Base-by-base conservation (phyloP, 2,797 vertebrate species). In the Ispidina picta region DNA sequence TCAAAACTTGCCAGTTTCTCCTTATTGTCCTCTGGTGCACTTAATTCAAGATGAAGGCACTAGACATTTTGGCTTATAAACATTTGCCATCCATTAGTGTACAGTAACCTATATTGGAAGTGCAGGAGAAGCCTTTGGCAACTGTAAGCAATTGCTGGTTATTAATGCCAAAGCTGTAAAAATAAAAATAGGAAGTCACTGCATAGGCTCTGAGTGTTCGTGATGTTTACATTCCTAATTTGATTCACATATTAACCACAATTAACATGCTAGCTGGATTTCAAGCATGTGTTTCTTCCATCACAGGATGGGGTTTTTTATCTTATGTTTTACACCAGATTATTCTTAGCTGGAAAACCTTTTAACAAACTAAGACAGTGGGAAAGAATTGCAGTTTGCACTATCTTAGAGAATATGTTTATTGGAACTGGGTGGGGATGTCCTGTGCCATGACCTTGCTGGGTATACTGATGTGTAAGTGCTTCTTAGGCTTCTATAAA, bases 101-200 rank as follows among this genome's bases (percentile, higher is more conserved):
- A 14, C 35, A 39, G 78, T 68, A 88, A 92, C 68, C 62, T 88
- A 6, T 54, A 77, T 28, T 63, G 23, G 75, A 88, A 92, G 29
- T 65, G 69, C 64, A 74, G 91, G 77, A 89, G 88, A 71, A 74
- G 68, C 93, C 88, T 86, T 84, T 94, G 93, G 75, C 86, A 82
- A 88, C 49, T 31, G 54, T 62, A 26, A 91, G 91, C 74, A 77
- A 29, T 89, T 82, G 92, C 71, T 88, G 77, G 26, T 88, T 94
- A 86, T 93, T 86, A 93, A 88, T 95, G 68, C 68, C 62, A 89
- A 93, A 90, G 83, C 89, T 91, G 86, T 91, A 86, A 90, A 92
- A 90, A 88, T 72, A 65, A 29, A 71, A 88, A 80, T 86, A 65
- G 72, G 89, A 84, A 88, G 58, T 80, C 71, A 3, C 52, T 83